Evolutionary conservation across 2,113 vertebrate genomes (phyloP).

Genomic region (Mystacornis crossleyi): DNA sequence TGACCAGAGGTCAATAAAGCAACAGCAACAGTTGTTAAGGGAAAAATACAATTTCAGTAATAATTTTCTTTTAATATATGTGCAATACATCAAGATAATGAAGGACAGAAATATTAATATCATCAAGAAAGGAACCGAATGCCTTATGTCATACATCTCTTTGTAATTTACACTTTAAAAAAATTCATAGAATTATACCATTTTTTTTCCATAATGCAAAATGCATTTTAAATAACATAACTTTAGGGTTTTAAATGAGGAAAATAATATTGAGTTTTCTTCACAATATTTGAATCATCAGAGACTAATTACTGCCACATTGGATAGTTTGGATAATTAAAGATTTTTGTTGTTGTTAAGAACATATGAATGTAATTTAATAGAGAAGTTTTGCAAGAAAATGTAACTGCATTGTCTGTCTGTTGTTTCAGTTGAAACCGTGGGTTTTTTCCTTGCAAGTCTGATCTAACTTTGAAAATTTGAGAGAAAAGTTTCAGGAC

Average conservation of each 20-base stretch:
- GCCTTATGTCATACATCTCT: not conserved
- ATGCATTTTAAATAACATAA: not conserved
- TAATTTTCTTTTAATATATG: not conserved
- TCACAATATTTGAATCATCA: slow-evolving; percentile 5
- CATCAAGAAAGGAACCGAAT: not conserved
- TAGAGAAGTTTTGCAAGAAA: slow-evolving; percentile 48
- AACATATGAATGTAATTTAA: slow-evolving; percentile 60
- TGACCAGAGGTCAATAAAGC: not conserved
- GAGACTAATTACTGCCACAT: slow-evolving; percentile 52
- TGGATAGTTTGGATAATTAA: slow-evolving; percentile 42
- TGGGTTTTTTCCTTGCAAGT: not conserved
- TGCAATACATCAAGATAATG: not conserved
- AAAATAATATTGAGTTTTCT: not conserved
- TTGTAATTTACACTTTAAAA: not conserved
- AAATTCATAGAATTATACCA: not conserved
- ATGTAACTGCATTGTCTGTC: slow-evolving; percentile 29
- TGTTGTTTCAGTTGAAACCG: slow-evolving; percentile 23
- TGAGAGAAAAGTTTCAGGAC: not conserved
- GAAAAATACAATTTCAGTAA: not conserved
- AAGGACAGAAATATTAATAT: not conserved
- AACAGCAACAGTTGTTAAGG: not conserved
- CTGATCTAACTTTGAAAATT: not conserved
- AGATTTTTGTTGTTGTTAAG: slow-evolving; percentile 47
- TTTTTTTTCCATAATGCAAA: not conserved
- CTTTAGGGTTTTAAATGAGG: not conserved